Evolutionary conservation across 2,113 vertebrate genomes (phyloP), one percentile per base, ranked within the genome.

Genomic region (Sisor rabdophorus): DNA sequence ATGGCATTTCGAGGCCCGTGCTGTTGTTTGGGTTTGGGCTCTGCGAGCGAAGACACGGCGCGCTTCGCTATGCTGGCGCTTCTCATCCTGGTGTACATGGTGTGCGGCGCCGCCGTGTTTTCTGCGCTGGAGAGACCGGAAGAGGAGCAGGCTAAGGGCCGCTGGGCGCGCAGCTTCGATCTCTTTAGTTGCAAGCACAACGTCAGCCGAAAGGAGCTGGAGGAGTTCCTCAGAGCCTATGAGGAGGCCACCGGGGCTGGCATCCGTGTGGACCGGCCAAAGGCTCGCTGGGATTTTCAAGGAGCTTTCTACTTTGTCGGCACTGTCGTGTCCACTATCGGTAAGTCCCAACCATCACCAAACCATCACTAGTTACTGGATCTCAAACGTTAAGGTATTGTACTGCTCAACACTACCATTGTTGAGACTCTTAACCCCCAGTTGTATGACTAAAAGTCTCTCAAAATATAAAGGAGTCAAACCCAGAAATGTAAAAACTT

Each of bases 301-400:
- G 97, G 97, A 17, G 94, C 96, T 1, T 95, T 98, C 84, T 99
- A 97, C 87, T 99, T 98, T 88, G 97, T 96, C 83, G 95, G 95
- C 67, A 98, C 97, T 13, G 96, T 98, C 64, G 95, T 99, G 60
- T 98, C 96, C 30, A 99, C 97, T 11, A 97, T 99, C 55, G 97
- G 96, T 98, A 88, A 95, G 20, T 48, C 40, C 3, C 3, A 65
- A 12, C 7, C 40, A 2, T 48, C 64, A 48, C n/a, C n/a, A 16
- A 24, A 48, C 22, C 2, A 59, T 36, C 7, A 7, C 32, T 3
- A 3, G 32, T 3, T 36, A 36, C 32, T 44, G 40, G 40, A 44
- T 44, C 40, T 44, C 40, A 44, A 9, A 1, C 1, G 40, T 44
- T 44, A 10, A 36, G 6, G 3, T 36, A 3, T n/a, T n/a, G n/a